Evolutionary conservation across 92 coral and sea anemone genomes (phyloP).

Genomic region (Palythoa grandis): DNA sequence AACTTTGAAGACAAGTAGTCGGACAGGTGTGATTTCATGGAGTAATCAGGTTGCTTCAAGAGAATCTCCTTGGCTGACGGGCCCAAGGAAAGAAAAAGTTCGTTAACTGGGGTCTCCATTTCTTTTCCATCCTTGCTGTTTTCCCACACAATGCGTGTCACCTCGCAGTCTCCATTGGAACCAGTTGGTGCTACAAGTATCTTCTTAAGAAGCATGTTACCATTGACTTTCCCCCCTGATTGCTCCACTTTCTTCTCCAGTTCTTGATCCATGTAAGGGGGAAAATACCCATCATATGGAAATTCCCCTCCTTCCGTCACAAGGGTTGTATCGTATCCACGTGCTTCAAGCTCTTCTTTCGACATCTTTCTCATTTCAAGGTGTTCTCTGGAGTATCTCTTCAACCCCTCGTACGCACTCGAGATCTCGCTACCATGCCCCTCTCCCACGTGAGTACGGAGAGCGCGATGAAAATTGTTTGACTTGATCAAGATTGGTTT

Average conservation of each 20-base stretch:
- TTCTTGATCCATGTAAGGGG: slow-evolving; percentile 3
- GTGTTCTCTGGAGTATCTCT: slow-evolving; percentile 20
- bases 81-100: not conserved
- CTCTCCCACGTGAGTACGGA: slow-evolving; percentile 8
- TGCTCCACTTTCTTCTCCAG: not conserved
- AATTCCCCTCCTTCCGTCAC: not conserved
- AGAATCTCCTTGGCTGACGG: not conserved
- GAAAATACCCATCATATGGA: not conserved
- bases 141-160: not conserved
- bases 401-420: slow-evolving; percentile 18
- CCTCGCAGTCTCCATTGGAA: not conserved
- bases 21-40: not conserved
- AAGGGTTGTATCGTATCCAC: not conserved
- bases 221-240: not conserved
- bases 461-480: not conserved
- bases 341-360: not conserved
- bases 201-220: not conserved
- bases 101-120: not conserved
- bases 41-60: not conserved
- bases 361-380: slow-evolving; percentile 19
- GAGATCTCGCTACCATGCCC: slow-evolving; percentile 8
- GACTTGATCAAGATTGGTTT: not conserved
- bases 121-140: slow-evolving; percentile 3
- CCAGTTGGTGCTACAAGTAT: not conserved
- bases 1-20: not conserved